Evolutionary conservation across 1,140 invertebrate species (phyloP), one percentile per base, ranked within the genome.

Genomic region (Brachionus manjavacas): DNA sequence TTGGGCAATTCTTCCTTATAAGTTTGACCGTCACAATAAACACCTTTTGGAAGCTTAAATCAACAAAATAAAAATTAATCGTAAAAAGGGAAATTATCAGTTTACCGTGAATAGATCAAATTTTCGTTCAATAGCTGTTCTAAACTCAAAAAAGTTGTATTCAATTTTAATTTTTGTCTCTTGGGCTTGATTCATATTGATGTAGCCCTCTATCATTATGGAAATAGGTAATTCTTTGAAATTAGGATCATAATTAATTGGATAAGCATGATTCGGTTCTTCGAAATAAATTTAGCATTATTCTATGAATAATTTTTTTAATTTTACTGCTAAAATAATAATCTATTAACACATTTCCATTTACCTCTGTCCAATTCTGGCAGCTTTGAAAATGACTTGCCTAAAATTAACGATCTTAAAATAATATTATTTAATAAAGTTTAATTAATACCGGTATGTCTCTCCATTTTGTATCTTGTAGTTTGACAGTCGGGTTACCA

Each of bases 141-240:
- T 68, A 64, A 81, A 81, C 28, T 81, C 79, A 68, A 43, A 81
- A 68, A 81, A 81, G 28, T 81, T 81, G 31, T 81, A 81, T 81
- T 81, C 79, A 68, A 43, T 60, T 60, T 64, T 68, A 3, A 81
- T 81, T 81, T 64, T 60, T 1, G 49, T 60, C 16, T 20, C 25
- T 1, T 60, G 46, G n/a, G 79, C 31, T 35, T 60, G 23, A 31
- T 81, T 46, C 12, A 43, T 81, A 25, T 81, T 68, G 7, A 64
- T 46, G 12, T 35, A 64, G 11, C 52, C 79, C 20, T 68, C 79
- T 9, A 60, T 60, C 12, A 81, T 46, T 35, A 46, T 46, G 7
- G 49, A 20, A 25, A 81, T 41, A 23, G 79, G 79, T 1, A 81
- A 11, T 46, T 81, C 52, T 68, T 81, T 60, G 23, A 81, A 39